A percentile compares a stretch with the other conserved stretches of the same genome.
Evolutionary conservation across 1,140 invertebrate genomes (phyloP).

Genomic region (Cotesia typhae): DNA sequence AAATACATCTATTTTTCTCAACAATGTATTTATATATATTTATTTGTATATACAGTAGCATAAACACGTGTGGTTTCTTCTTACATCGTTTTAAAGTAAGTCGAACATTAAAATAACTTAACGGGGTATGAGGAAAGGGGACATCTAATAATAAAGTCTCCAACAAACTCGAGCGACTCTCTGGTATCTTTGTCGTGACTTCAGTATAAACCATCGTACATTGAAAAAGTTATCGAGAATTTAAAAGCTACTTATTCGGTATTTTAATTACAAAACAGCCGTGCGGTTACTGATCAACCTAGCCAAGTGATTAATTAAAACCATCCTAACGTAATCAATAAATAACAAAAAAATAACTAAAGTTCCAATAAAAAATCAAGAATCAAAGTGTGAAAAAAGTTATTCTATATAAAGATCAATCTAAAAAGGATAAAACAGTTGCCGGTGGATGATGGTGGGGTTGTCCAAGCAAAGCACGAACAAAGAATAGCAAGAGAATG

Average conservation of each 20-base stretch:
- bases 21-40: slow-evolving; percentile 7
- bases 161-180: slow-evolving; percentile 2
- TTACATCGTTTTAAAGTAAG: background rate
- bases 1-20: background rate
- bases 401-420: slow-evolving; percentile 57
- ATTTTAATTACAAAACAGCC: background rate
- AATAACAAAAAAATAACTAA: too few species aligned
- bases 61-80: slow-evolving; percentile 16
- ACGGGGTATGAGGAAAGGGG: slow-evolving; percentile 13
- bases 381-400: slow-evolving; percentile 4
- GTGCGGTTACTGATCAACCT: too few species aligned
- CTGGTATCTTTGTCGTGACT: slow-evolving; percentile 54
- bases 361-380: background rate
- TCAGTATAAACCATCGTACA: slow-evolving; percentile 39
- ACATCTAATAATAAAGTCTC: slow-evolving; percentile 37
- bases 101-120: slow-evolving; percentile 33
- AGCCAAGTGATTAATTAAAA: too few species aligned
- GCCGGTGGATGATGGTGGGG: slow-evolving; percentile 32
- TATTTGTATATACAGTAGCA: background rate
- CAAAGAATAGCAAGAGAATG: slow-evolving; percentile 49
- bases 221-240: background rate
- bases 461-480: slow-evolving; percentile 16
- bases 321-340: too few species aligned
- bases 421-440: slow-evolving; percentile 28
- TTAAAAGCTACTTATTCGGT: background rate